Base-by-base conservation (phyloP, 2,113 vertebrate species). In the Sinocyclocheilus rhinocerous region DNA sequence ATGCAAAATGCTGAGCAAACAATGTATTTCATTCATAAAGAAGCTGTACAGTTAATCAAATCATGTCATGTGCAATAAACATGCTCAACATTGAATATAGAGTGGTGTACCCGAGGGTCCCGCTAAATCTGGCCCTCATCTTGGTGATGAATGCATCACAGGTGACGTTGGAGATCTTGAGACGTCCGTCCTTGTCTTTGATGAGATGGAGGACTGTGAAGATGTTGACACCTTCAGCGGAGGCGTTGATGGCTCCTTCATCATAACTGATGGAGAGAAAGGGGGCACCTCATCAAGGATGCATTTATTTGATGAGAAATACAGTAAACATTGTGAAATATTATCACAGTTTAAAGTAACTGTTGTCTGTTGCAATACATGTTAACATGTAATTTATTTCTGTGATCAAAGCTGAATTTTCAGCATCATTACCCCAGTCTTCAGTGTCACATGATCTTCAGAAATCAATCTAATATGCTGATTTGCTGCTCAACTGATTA, bases 191-290 rank as follows among this genome's bases (percentile, higher is more conserved):
- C 0, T 90, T 1, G 0, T 97, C 97, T 88, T 93, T 93, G 86
- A 95, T 91, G 78, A 99, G 87, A 65, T 91, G 91, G 83, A 99
- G 91, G 13, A 90, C 93, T 0, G 97, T 97, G 91, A 95, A 92
- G 93, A 99, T 97, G 91, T 95, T 92, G 26, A 98, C 95, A 0
- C 97, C 97, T 1, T 98, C 96, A 0, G 97, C 98, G 0, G 98
- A 97, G 0, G 98, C 96, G 0, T 98, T 97, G 89, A 98, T 96
- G 84, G 92, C 92, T 42, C 98, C 97, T 0, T 95, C 94, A 73
- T 99, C 98, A 0, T 96, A 96, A 82, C 98, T 99, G 81, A 82
- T n/a, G 10, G 42, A 89, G 39, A 89, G 57, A 73, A 80, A 29
- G 45, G 0, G 36, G 22, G 29, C 24, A 29, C 24, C 24, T 59